phyloP scores from a whole-genome alignment of 1,140 invertebrate genomes.

The Drosophila baimaii region DNA sequence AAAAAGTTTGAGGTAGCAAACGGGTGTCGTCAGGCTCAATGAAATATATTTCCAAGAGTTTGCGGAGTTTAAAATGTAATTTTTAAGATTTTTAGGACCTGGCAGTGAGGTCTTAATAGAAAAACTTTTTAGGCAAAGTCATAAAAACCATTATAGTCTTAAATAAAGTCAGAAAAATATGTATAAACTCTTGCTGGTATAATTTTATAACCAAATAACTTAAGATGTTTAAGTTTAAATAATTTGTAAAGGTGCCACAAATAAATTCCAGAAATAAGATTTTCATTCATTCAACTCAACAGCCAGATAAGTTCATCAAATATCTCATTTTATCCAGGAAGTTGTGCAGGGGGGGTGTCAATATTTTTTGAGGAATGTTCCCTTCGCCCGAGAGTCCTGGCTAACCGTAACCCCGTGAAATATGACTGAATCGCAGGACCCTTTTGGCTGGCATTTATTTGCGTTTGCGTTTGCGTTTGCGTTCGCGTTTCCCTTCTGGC shows the following conservation, averaged over 20 bases:
- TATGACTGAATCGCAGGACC: constrained; percentile 21
- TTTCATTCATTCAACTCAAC: constrained; percentile 3
- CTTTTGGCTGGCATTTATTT: constrained; percentile 21
- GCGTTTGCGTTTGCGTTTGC: constrained; percentile 8
- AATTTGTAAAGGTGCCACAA: constrained; percentile 7
- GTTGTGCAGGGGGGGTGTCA: constrained; percentile 20
- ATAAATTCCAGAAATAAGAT: constrained; percentile 2
- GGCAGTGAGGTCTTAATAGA: background rate
- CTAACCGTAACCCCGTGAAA: constrained; percentile 10
- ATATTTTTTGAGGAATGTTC: constrained; percentile 20
- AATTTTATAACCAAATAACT: background rate
- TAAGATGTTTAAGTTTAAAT: background rate
- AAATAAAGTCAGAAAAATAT: background rate
- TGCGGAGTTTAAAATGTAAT: background rate
- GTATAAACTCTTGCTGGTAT: background rate
- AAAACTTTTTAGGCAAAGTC: background rate
- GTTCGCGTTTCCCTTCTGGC: constrained; percentile 9
- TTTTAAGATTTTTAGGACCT: background rate
- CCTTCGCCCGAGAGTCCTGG: background rate
- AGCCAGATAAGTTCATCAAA: constrained; percentile 12
- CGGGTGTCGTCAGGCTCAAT: constrained; percentile 3
- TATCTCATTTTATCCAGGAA: constrained; percentile 18
- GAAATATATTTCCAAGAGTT: background rate
- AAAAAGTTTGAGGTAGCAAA: constrained; percentile 15
- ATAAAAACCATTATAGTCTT: background rate